These are phyloP conservation scores for Chrosomus eos DNA, from an alignment of 2,797 vertebrate genomes.

Conservation along the genomic window DNA sequence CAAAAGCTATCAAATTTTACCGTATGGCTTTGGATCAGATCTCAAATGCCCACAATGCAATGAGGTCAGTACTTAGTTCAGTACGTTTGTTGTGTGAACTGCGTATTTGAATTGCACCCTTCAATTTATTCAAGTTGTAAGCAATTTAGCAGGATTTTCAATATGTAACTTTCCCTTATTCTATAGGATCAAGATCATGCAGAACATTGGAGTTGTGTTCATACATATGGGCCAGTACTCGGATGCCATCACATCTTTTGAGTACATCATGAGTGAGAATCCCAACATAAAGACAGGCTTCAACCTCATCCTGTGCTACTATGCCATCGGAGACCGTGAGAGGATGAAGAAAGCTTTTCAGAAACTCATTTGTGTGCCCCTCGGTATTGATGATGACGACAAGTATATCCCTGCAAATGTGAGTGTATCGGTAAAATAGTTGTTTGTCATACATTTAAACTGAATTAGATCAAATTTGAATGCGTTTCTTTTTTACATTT, in stretches of 20 bases:
- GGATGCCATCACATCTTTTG: constrained; percentile 91
- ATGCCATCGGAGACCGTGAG: constrained; percentile 88
- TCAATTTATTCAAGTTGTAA: background rate
- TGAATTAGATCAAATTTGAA: background rate
- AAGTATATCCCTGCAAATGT: constrained; percentile 90
- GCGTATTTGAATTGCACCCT: background rate
- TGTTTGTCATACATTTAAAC: background rate
- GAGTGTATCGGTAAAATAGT: constrained; percentile 64
- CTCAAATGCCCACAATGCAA: constrained; percentile 88
- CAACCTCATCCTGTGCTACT: constrained; percentile 94
- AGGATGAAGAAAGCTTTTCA: constrained; percentile 97
- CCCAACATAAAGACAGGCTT: constrained; percentile 91
- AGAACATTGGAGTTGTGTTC: constrained; percentile 94
- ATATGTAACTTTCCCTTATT: background rate
- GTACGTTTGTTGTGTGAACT: background rate
- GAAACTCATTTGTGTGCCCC: constrained; percentile 89
- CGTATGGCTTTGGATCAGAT: constrained; percentile 98
- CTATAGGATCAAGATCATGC: constrained; percentile 94
- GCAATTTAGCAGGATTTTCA: background rate
- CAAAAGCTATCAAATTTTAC: constrained; percentile 96
- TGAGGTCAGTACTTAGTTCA: constrained; percentile 77
- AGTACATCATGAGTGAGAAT: constrained; percentile 93
- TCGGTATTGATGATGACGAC: constrained; percentile 91
- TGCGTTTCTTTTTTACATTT: constrained; percentile 15
- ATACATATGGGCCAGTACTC: constrained; percentile 91